Conservation (phyloP, 2,797 vertebrate genomes). For the Chiloscyllium punctatum region DNA sequence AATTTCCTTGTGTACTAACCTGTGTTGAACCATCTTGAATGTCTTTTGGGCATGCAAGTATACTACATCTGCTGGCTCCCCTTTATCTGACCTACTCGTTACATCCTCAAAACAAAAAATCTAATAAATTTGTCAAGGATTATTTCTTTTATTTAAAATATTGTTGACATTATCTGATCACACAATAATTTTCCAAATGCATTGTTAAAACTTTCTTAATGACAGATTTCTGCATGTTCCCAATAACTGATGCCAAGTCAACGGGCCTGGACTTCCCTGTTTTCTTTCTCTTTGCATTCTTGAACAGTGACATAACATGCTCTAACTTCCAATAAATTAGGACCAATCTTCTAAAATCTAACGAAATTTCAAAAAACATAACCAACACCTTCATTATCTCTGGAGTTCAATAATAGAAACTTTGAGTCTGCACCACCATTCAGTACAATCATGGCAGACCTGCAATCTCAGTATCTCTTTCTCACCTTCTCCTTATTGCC, state of each 20-base stretch:
- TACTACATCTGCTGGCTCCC: not conserved
- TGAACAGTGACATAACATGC: not conserved
- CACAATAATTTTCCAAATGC: no score
- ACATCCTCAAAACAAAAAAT: not conserved
- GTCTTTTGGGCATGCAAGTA: not conserved
- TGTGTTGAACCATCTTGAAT: not conserved
- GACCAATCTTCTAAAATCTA: not conserved
- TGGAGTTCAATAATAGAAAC: not conserved
- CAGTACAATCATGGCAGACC: no score
- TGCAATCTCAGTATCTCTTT: no score
- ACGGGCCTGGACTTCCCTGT: not conserved
- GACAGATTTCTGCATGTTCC: not conserved
- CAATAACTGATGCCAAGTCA: not conserved
- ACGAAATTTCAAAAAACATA: not conserved
- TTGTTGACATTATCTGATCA: no score
- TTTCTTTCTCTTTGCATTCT: not conserved
- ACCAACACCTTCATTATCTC: not conserved
- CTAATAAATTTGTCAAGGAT: not conserved
- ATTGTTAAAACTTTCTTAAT: not conserved
- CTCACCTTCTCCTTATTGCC: no score
- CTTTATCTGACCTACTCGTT: not conserved
- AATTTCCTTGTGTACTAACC: not conserved
- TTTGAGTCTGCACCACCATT: no score
- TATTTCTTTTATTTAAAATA: not conserved
- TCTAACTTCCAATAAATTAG: not conserved